phyloP scores from a whole-genome alignment of 1,140 invertebrate species.

The Ctenoplectra terminalis region DNA sequence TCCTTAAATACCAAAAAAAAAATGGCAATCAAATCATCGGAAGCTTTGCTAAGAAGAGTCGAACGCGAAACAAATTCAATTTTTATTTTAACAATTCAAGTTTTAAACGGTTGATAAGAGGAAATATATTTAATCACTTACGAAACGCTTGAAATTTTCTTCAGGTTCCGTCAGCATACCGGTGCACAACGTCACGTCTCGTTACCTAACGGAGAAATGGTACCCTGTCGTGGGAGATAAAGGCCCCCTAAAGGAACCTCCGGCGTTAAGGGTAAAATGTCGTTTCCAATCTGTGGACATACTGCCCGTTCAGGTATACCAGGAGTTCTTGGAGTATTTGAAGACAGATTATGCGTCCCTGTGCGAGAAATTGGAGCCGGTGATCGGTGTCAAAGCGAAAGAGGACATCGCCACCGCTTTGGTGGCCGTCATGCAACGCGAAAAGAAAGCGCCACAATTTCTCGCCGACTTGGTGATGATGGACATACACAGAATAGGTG shows the following conservation, averaged over 20 bases:
- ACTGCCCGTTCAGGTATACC: conserved; percentile 93
- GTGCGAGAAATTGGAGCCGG: conserved; percentile 94
- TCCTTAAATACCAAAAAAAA: too few relatives aligned
- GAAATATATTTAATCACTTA: too few relatives aligned
- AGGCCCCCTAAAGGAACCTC: conserved; percentile 85
- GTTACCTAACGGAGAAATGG: conserved; percentile 95
- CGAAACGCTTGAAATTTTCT: too few relatives aligned
- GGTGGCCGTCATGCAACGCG: conserved; percentile 94
- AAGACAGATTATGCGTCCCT: conserved; percentile 92
- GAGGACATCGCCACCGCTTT: conserved; percentile 96
- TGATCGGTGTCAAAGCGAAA: conserved; percentile 96
- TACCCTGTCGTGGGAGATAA: conserved; percentile 91
- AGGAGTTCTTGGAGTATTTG: conserved; percentile 93
- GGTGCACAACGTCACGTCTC: conserved; percentile 92
- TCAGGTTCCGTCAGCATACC: conserved; percentile 95
- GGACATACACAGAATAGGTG: conserved; percentile 93
- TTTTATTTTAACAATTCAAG: too few relatives aligned
- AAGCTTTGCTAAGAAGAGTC: too few relatives aligned
- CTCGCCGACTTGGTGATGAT: conserved; percentile 95
- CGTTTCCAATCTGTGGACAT: conserved; percentile 96
- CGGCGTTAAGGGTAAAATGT: conserved; percentile 94
- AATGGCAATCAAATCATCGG: too few relatives aligned
- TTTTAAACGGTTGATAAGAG: too few relatives aligned
- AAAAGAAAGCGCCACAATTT: conserved; percentile 92
- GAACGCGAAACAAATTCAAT: too few relatives aligned